Percentiles rank a stretch among this genome's conserved stretches.
Evolutionary conservation across 2,888 invertebrate species (phyloP).

Genomic region (Colostygia pectinataria): DNA sequence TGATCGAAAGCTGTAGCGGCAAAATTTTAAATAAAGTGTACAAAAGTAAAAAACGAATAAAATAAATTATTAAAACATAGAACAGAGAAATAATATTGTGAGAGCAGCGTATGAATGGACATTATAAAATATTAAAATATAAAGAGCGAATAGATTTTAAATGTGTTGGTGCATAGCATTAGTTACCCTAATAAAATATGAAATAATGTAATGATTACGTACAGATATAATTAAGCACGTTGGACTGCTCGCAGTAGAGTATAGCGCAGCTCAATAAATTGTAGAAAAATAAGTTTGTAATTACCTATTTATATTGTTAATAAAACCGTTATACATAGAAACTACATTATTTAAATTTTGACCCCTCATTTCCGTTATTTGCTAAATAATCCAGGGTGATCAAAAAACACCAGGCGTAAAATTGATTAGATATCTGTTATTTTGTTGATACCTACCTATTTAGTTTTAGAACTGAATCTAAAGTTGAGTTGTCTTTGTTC

Average conservation of each 20-base stretch:
- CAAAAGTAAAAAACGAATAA: slow-evolving; percentile 50
- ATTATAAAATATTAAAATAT: slow-evolving; percentile 7
- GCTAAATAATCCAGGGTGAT: background rate
- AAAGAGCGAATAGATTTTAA: slow-evolving; percentile 37
- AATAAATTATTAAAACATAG: slow-evolving; percentile 42
- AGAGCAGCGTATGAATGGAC: slow-evolving; percentile 23
- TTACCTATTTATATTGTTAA: slow-evolving; percentile 82
- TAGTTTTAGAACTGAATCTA: slow-evolving; percentile 43
- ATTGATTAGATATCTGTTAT: slow-evolving; percentile 30
- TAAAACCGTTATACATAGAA: slow-evolving; percentile 80
- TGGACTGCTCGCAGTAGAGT: slow-evolving; percentile 81
- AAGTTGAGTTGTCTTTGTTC: slow-evolving; percentile 33
- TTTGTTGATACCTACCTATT: slow-evolving; percentile 50
- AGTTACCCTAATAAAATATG: slow-evolving; percentile 38
- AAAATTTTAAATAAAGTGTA: slow-evolving; percentile 51
- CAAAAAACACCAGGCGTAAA: slow-evolving; percentile 1
- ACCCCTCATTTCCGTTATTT: slow-evolving; percentile 1
- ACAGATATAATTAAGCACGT: slow-evolving; percentile 57
- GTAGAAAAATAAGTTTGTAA: slow-evolving; percentile 79
- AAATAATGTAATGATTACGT: slow-evolving; percentile 11
- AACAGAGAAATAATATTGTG: slow-evolving; percentile 33
- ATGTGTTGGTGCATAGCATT: slow-evolving; percentile 66
- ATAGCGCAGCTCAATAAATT: slow-evolving; percentile 78
- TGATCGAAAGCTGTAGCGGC: slow-evolving; percentile 37
- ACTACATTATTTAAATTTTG: slow-evolving; percentile 42